phyloP scores from a whole-genome alignment of 2,113 vertebrate genomes.

The Dasyprocta punctata region DNA sequence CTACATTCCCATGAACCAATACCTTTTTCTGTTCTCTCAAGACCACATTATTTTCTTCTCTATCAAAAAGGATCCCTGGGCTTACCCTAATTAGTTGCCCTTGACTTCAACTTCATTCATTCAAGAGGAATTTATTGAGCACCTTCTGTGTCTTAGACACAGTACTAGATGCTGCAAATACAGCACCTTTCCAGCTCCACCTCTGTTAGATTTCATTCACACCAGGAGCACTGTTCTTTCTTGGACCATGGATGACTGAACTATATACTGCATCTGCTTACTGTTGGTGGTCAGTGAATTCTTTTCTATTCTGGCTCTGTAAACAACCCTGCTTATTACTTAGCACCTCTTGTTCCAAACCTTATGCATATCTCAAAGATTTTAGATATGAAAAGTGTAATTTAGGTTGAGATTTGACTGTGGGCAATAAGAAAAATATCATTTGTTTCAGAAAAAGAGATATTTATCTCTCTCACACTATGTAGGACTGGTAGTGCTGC shows the following conservation, averaged over 20 bases:
- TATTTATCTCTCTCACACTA: neutral
- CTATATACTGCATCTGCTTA: neutral
- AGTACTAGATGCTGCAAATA: fast-evolving
- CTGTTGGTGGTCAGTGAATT: neutral
- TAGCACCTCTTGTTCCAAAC: neutral
- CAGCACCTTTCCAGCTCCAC: neutral
- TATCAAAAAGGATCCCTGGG: neutral
- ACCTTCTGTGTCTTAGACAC: neutral
- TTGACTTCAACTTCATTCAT: neutral
- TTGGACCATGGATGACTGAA: neutral
- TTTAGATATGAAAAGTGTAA: neutral
- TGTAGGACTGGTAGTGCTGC: neutral
- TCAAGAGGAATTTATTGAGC: neutral
- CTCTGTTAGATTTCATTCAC: neutral
- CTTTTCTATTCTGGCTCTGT: neutral
- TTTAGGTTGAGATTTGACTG: neutral
- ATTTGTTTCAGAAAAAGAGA: neutral
- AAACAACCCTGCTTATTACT: neutral
- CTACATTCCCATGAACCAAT: neutral
- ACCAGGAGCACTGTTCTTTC: neutral
- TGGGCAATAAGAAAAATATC: neutral
- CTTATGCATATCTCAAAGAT: neutral
- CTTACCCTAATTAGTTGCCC: neutral
- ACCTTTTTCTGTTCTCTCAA: neutral
- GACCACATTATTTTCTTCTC: neutral